Conservation (phyloP, 64 coral and sea anemone genomes). For the Catalaphyllia jardinei region DNA sequence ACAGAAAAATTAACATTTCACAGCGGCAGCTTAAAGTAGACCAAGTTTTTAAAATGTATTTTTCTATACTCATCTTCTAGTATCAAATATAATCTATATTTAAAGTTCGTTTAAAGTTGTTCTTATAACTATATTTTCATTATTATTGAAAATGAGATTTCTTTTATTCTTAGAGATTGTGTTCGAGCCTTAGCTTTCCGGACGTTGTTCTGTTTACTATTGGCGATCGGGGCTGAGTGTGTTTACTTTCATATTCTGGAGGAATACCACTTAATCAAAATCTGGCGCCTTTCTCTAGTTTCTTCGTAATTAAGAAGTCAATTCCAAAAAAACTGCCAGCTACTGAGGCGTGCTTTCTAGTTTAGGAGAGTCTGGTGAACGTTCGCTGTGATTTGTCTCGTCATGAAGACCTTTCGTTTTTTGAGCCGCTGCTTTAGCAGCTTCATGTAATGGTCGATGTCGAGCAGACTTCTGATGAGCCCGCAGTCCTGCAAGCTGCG, state of each 20-base stretch:
- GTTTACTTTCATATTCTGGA: background rate
- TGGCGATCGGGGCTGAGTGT: background rate
- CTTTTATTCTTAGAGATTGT: background rate
- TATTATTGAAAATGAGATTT: background rate
- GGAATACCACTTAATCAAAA: background rate
- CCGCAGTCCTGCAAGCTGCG: constrained; percentile 95
- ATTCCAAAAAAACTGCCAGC: background rate
- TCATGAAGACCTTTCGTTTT: constrained; percentile 19
- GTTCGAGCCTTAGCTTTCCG: background rate
- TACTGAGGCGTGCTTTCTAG: constrained; percentile 17
- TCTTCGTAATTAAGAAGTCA: background rate
- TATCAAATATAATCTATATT: constrained; percentile 43
- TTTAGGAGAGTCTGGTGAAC: constrained; percentile 22
- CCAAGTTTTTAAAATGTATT: constrained; percentile 9
- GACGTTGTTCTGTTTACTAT: background rate
- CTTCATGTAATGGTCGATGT: constrained; percentile 67
- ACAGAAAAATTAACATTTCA: constrained; percentile 16
- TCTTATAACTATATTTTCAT: background rate
- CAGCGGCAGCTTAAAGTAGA: background rate
- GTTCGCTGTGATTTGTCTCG: constrained; percentile 10
- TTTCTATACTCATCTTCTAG: background rate
- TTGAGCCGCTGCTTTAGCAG: constrained; percentile 9
- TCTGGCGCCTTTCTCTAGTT: background rate
- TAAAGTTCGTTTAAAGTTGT: background rate
- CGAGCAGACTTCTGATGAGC: constrained; percentile 97